These are phyloP conservation scores for Zapus hudsonius DNA, from an alignment of 2,113 vertebrate genomes.

Conservation along the genomic window DNA sequence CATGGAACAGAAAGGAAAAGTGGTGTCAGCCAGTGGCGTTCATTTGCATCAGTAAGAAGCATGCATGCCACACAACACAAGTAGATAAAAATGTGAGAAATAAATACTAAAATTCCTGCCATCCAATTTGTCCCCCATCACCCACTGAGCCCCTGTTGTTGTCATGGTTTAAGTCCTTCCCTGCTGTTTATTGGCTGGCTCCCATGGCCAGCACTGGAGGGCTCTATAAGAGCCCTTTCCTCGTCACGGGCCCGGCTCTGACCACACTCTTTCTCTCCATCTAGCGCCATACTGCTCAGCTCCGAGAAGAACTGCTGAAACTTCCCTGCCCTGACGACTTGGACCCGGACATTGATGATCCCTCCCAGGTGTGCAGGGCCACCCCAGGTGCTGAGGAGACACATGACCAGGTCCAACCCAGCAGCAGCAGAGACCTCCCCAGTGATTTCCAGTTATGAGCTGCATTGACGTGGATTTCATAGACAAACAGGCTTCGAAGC, in stretches of 20 bases:
- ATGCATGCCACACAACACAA: no score
- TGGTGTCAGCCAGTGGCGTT: no score
- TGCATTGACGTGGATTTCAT: conserved; percentile 84
- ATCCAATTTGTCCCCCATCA: no score
- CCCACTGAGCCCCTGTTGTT: no score
- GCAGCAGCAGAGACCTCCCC: conserved; percentile 93
- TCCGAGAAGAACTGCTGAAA: conserved; percentile 97
- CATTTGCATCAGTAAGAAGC: no score
- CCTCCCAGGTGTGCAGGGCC: conserved; percentile 89
- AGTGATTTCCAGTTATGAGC: conserved; percentile 95
- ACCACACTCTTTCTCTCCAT: not conserved
- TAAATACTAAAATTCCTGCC: no score
- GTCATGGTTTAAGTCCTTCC: no score
- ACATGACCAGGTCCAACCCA: conserved; percentile 92
- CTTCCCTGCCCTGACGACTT: conserved; percentile 96
- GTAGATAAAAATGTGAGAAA: no score
- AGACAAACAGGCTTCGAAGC: conserved; percentile 94
- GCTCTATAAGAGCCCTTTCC: no score
- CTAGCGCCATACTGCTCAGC: conserved; percentile 97
- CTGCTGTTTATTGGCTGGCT: not conserved
- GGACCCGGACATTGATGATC: conserved; percentile 92
- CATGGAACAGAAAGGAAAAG: no score
- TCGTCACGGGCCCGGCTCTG: not conserved
- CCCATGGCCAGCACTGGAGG: not conserved
- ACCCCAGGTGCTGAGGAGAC: conserved; percentile 89